Evolutionary conservation across 2,113 vertebrate genomes (phyloP).

Genomic region (Mustelus asterias): DNA sequence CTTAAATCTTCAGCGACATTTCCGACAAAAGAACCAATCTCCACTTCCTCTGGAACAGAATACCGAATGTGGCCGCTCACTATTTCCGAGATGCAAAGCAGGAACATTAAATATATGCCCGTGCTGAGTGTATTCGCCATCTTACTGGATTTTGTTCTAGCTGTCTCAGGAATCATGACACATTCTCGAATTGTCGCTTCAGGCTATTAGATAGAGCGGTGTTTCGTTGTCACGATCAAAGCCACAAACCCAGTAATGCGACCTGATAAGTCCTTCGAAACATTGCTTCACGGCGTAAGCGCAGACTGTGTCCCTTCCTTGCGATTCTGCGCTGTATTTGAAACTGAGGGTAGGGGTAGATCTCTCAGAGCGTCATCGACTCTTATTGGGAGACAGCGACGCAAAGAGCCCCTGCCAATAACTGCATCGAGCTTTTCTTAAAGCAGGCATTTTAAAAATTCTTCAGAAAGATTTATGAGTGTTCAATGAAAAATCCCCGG

Average conservation of each 20-base stretch:
- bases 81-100: constrained; percentile 15
- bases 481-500: neutral
- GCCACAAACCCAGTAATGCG: neutral
- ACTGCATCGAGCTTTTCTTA: neutral
- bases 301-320: neutral
- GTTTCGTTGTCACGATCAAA: neutral
- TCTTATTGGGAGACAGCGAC: neutral
- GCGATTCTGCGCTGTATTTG: neutral
- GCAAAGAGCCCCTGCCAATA: neutral
- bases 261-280: neutral
- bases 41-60: constrained; percentile 38
- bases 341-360: neutral
- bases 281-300: neutral
- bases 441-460: neutral
- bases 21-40: constrained; percentile 1
- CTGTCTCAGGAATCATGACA: neutral
- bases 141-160: neutral
- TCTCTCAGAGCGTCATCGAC: neutral
- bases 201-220: neutral
- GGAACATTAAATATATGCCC: neutral
- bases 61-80: constrained; percentile 28
- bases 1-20: constrained; percentile 40
- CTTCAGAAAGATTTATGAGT: neutral
- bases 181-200: neutral
- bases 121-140: neutral